Evolutionary conservation across 2,113 vertebrate genomes (phyloP).

Genomic region (Trinectes maculatus): DNA sequence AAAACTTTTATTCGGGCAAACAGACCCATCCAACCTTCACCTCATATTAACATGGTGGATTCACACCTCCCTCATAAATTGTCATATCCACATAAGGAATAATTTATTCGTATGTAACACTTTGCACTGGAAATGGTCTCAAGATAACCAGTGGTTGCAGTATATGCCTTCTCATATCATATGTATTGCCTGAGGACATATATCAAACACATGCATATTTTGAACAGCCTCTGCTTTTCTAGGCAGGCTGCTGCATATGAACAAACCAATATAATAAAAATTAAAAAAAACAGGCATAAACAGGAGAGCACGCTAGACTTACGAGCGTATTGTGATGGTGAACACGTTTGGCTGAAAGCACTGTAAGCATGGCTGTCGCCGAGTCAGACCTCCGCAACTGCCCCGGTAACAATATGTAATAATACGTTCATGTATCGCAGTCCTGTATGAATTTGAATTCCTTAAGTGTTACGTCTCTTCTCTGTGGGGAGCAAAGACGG

Average conservation of each 20-base stretch:
- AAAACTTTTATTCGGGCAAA: conserved; percentile 11
- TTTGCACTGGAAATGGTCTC: conserved; percentile 25
- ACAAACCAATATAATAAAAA: conserved; percentile 1
- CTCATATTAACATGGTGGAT: conserved; percentile 23
- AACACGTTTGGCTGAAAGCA: too few relatives aligned
- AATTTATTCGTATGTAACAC: conserved; percentile 38
- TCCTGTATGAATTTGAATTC: not conserved
- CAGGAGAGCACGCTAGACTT: not conserved
- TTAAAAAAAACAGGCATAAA: not conserved
- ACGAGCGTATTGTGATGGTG: too few relatives aligned
- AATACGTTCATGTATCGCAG: too few relatives aligned
- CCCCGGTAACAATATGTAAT: too few relatives aligned
- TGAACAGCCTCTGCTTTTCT: conserved; percentile 4
- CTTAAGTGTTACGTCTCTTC: not conserved
- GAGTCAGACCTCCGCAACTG: too few relatives aligned
- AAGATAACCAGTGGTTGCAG: conserved; percentile 11
- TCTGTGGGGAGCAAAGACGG: not conserved
- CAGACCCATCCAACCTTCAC: conserved; percentile 20
- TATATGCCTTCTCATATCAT: conserved; percentile 32
- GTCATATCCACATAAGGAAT: too few relatives aligned
- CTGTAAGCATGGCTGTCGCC: too few relatives aligned
- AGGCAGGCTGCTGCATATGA: not conserved
- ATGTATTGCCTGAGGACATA: conserved; percentile 7
- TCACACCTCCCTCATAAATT: conserved; percentile 37
- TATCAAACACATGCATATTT: conserved; percentile 18